A percentile compares a stretch with the other conserved stretches of the same genome.
phyloP scores from a whole-genome alignment of 2,113 vertebrate genomes.

The Siniperca chuatsi region DNA sequence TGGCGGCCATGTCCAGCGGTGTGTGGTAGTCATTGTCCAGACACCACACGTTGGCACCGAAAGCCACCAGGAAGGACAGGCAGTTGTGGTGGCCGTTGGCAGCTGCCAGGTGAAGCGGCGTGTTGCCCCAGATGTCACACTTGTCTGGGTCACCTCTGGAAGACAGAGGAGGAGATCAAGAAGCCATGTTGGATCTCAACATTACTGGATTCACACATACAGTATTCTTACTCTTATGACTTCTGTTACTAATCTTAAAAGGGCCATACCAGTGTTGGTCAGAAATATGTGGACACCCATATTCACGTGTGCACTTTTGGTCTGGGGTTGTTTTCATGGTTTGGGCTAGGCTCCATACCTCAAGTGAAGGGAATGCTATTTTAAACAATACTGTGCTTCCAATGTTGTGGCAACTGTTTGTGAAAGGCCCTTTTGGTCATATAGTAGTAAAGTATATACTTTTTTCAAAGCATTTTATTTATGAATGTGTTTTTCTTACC shows the following conservation, averaged over 20 bases:
- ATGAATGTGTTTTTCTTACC: too few species aligned
- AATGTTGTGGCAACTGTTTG: too few species aligned
- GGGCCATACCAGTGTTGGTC: background rate
- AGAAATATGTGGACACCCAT: too few species aligned
- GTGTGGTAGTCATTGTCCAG: slow-evolving; percentile 99
- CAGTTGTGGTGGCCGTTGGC: slow-evolving; percentile 95
- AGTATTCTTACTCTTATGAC: too few species aligned
- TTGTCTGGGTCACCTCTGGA: slow-evolving; percentile 95
- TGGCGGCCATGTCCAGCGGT: slow-evolving; percentile 96
- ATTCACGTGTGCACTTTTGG: too few species aligned
- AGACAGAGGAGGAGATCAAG: slow-evolving; percentile 15
- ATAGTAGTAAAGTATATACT: too few species aligned
- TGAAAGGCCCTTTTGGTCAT: too few species aligned
- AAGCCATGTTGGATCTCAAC: background rate
- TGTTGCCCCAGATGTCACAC: slow-evolving; percentile 99
- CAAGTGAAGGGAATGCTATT: too few species aligned
- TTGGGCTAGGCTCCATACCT: too few species aligned
- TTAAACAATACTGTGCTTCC: too few species aligned
- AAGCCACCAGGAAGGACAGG: slow-evolving; percentile 96
- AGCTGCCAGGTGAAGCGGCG: slow-evolving; percentile 94
- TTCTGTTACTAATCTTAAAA: background rate
- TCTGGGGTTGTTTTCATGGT: too few species aligned
- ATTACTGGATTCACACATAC: background rate
- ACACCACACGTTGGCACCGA: slow-evolving; percentile 98
- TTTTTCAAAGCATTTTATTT: too few species aligned